Percentiles rank a stretch among this genome's conserved stretches.
phyloP scores from a whole-genome alignment of 2,113 vertebrate genomes.

The Myiagra hebetior region DNA sequence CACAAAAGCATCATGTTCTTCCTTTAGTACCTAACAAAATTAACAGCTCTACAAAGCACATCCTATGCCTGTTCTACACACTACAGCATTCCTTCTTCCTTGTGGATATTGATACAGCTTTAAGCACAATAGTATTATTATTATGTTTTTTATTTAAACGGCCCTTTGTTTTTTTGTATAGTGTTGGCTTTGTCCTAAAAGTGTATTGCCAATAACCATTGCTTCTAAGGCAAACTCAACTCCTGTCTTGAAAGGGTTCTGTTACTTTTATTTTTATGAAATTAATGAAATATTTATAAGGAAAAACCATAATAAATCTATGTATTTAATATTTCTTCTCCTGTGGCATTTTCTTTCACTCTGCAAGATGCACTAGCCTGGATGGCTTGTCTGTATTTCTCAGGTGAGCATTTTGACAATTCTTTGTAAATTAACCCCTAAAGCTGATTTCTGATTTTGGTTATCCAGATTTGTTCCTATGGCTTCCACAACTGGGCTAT shows the following conservation, averaged over 20 bases:
- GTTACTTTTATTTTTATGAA: neutral
- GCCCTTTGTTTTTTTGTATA: neutral
- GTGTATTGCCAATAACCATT: neutral
- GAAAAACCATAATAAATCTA: constrained; percentile 17
- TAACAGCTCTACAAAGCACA: neutral
- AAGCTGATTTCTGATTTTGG: neutral
- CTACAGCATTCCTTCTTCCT: neutral
- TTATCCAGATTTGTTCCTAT: neutral
- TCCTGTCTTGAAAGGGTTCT: neutral
- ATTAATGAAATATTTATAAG: neutral
- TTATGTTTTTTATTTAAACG: neutral
- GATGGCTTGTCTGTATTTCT: neutral
- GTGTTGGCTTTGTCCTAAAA: neutral
- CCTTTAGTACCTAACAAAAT: neutral
- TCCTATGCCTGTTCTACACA: neutral
- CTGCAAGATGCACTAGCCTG: neutral
- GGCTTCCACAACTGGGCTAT: neutral
- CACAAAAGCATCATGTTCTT: neutral
- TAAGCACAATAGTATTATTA: neutral
- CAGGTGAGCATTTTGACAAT: neutral
- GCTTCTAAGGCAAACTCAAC: neutral
- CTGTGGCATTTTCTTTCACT: neutral
- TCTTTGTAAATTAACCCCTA: neutral
- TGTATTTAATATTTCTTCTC: neutral
- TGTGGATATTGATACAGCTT: neutral